Evolutionary conservation across 2,113 vertebrate species (phyloP).

Genomic region (Dryoscopus gambensis): DNA sequence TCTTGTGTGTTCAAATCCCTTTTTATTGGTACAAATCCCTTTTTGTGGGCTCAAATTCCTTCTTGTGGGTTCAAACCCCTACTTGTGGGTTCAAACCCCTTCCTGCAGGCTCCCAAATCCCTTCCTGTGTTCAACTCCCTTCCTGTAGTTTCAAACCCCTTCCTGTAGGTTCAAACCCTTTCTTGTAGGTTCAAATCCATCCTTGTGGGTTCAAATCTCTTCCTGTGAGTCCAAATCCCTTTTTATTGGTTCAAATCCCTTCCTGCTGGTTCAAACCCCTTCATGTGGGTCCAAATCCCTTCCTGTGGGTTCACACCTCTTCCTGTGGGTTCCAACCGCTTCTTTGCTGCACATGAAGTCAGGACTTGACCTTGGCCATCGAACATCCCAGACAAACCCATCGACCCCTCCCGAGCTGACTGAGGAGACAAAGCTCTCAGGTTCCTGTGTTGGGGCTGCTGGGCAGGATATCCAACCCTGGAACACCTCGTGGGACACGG

Average conservation of each 20-base stretch:
- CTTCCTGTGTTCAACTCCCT: neutral
- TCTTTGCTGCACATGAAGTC: fast-evolving
- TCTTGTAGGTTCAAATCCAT: neutral
- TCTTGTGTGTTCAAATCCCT: neutral
- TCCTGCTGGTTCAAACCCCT: neutral
- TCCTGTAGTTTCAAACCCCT: neutral
- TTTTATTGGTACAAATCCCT: neutral
- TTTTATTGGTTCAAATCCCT: neutral
- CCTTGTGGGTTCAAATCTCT: neutral
- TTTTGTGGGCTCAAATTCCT: neutral
- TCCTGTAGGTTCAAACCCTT: neutral
- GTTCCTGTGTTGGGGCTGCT: neutral
- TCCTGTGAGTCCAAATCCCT: neutral
- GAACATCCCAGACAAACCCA: neutral
- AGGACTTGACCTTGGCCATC: neutral
- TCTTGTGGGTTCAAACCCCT: neutral
- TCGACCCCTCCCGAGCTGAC: neutral
- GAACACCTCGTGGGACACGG: neutral
- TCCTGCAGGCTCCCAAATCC: neutral
- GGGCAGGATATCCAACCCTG: neutral
- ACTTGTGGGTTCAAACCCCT: neutral
- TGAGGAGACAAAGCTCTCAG: neutral
- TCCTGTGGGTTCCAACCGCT: neutral
- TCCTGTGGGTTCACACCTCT: neutral
- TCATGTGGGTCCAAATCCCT: neutral